A percentile compares a stretch with the other conserved stretches of the same genome.
phyloP scores from a whole-genome alignment of 2,113 vertebrate genomes.

The Hippocampus mohnikei region DNA sequence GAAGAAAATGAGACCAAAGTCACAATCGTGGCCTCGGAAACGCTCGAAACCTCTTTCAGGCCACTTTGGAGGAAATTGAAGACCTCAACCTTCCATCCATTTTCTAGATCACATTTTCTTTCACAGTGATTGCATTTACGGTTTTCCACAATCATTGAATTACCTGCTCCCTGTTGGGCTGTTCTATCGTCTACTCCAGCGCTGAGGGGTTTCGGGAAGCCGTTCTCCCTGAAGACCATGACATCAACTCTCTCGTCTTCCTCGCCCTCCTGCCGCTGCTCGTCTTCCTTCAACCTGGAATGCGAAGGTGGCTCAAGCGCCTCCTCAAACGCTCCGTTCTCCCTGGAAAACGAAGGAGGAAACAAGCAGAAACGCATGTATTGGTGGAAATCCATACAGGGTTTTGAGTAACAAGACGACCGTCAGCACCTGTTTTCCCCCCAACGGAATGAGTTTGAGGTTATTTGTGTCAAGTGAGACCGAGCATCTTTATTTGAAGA shows the following conservation, averaged over 20 bases:
- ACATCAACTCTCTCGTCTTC: conserved; percentile 73
- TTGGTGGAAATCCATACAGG: conserved; percentile 15
- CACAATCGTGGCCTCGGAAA: not conserved
- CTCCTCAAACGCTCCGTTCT: conserved; percentile 93
- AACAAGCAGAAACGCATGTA: not conserved
- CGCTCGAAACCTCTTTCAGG: too few relatives aligned
- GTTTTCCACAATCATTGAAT: not conserved
- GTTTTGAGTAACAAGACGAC: not conserved
- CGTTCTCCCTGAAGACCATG: conserved; percentile 88
- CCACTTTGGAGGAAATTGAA: too few relatives aligned
- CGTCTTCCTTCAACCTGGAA: conserved; percentile 75
- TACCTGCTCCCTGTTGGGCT: conserved; percentile 84
- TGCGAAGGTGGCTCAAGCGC: conserved; percentile 82
- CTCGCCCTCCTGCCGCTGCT: conserved; percentile 40
- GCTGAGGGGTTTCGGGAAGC: conserved; percentile 77
- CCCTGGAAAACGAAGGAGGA: conserved; percentile 57
- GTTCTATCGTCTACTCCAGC: conserved; percentile 81
- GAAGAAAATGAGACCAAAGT: not conserved
- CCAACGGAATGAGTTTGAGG: too few relatives aligned
- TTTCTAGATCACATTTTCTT: too few relatives aligned
- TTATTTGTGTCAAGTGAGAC: too few relatives aligned
- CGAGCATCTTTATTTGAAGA: too few relatives aligned
- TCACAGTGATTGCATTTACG: too few relatives aligned
- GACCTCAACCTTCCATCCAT: too few relatives aligned
- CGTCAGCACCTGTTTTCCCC: too few relatives aligned